Conservation (phyloP, 2,797 vertebrate species). For the Parambassis ranga region DNA sequence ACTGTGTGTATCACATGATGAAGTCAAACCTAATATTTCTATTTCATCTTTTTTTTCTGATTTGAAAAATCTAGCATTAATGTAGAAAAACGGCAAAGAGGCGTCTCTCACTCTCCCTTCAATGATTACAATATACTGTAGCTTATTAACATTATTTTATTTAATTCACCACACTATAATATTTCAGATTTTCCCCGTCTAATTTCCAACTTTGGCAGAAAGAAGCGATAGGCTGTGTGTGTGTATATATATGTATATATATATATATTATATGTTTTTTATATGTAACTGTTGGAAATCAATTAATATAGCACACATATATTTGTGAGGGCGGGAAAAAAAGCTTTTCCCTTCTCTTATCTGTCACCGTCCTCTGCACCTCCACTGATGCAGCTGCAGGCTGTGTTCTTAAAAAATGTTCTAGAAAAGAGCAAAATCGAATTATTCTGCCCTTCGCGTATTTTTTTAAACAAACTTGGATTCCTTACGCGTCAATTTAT, state of each 20-base stretch:
- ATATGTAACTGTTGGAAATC: slow-evolving; percentile 19
- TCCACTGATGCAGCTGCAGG: slow-evolving; percentile 37
- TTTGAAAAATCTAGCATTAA: neutral
- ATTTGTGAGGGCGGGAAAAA: slow-evolving; percentile 34
- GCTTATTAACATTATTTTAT: slow-evolving; percentile 12
- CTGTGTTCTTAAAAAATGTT: slow-evolving; percentile 42
- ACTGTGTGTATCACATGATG: too few species aligned
- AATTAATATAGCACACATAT: slow-evolving; percentile 35
- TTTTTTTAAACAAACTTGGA: neutral
- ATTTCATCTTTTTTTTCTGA: neutral
- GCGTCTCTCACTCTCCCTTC: neutral
- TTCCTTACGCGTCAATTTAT: slow-evolving; percentile 1
- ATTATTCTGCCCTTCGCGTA: slow-evolving; percentile 3
- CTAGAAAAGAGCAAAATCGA: slow-evolving; percentile 21
- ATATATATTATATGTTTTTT: neutral
- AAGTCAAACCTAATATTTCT: neutral
- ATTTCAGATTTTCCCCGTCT: neutral
- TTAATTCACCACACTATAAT: slow-evolving; percentile 9
- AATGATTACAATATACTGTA: neutral
- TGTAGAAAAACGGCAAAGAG: neutral
- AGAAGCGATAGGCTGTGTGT: neutral
- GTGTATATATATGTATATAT: neutral
- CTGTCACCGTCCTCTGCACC: slow-evolving; percentile 31
- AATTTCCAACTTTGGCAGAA: slow-evolving; percentile 13
- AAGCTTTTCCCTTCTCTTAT: slow-evolving; percentile 11